Evolutionary conservation across 2,113 vertebrate genomes (phyloP).

Genomic region (Chaetodon trifascialis): DNA sequence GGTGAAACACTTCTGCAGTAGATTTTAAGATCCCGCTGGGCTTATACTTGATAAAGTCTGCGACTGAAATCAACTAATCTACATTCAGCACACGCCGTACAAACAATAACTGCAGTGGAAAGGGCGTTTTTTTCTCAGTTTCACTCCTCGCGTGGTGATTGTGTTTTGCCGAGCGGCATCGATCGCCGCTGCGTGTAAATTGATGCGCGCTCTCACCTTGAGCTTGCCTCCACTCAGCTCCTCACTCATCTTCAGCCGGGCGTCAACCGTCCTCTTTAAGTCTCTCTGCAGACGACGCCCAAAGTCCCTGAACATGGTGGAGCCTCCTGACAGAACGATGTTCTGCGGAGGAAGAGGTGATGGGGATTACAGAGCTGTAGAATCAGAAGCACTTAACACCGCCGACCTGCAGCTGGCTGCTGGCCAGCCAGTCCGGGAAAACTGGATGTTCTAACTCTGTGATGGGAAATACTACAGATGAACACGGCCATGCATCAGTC

Average conservation of each 20-base stretch:
- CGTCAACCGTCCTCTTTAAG: constrained; percentile 96
- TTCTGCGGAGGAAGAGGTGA: constrained; percentile 63
- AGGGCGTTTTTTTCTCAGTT: background rate
- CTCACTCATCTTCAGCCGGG: constrained; percentile 96
- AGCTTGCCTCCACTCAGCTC: constrained; percentile 97
- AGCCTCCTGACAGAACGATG: constrained; percentile 87
- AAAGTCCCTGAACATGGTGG: constrained; percentile 99
- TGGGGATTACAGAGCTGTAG: background rate
- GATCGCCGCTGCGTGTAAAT: background rate
- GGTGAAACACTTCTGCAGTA: constrained; percentile 1
- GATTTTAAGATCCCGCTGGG: background rate
- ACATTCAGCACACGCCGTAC: background rate
- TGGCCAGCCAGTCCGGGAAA: background rate
- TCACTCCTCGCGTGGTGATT: background rate
- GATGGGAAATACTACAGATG: background rate
- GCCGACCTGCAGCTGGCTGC: background rate
- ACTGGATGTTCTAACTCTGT: background rate
- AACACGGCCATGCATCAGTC: background rate
- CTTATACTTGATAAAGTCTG: background rate
- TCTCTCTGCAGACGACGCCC: constrained; percentile 96
- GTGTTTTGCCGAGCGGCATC: background rate
- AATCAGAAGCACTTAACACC: background rate
- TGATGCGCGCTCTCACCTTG: constrained; percentile 85
- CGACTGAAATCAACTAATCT: constrained; percentile 12
- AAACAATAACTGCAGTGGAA: background rate